Evolutionary conservation across 1,140 invertebrate species (phyloP).

Genomic region (Eubasilissa regina): DNA sequence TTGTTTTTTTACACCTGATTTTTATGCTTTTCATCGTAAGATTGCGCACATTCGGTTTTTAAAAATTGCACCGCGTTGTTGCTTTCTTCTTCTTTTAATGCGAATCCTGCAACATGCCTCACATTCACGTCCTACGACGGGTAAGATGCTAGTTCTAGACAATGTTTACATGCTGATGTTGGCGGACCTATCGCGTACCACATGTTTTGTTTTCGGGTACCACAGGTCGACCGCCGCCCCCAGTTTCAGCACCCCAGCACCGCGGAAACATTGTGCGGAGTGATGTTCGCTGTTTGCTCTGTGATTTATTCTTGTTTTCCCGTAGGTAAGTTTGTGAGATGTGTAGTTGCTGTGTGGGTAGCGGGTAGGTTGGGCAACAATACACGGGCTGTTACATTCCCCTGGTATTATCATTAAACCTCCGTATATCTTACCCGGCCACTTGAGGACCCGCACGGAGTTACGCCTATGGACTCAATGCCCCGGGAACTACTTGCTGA

Average conservation of each 20-base stretch:
- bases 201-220: no score
- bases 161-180: no score
- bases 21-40: no score
- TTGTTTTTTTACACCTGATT: no score
- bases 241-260: neutral
- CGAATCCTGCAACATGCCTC: no score
- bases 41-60: no score
- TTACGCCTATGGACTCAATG: conserved; percentile 37
- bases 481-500: neutral
- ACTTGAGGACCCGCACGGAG: conserved; percentile 23
- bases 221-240: no score
- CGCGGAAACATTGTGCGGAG: conserved; percentile 42
- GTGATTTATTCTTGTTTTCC: conserved; percentile 58
- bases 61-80: no score
- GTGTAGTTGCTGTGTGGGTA: neutral
- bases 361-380: conserved; percentile 41
- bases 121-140: no score
- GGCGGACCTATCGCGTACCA: no score
- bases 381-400: conserved; percentile 39
- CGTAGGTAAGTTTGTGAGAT: conserved; percentile 12
- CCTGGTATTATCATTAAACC: conserved; percentile 59
- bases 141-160: no score
- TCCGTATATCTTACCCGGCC: conserved; percentile 54
- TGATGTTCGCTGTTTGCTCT: conserved; percentile 59
- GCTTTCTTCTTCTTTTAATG: no score